Percentiles rank a stretch among this genome's conserved stretches.
Evolutionary conservation across 2,888 invertebrate genomes (phyloP).

Genomic region (Tiphia femorata): DNA sequence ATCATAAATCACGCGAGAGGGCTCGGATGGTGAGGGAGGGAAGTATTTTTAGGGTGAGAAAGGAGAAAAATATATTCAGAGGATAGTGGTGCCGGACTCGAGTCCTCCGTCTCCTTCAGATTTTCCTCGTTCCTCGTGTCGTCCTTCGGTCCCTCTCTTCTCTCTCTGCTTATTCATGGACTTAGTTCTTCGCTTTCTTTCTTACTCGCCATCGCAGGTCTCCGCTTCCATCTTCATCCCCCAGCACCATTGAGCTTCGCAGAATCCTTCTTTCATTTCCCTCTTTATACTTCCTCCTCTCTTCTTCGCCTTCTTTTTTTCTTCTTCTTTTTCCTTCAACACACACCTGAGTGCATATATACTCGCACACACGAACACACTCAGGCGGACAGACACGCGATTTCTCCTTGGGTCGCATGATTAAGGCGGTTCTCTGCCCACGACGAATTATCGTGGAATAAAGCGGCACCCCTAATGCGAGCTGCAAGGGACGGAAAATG

Average conservation of each 20-base stretch:
- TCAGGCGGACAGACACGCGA: too few relatives aligned
- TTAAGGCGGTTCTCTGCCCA: constrained; percentile 51
- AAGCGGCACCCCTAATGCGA: constrained; percentile 44
- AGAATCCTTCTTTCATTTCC: neutral
- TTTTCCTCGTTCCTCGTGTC: too few relatives aligned
- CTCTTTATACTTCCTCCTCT: neutral
- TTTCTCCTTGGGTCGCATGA: constrained; percentile 27
- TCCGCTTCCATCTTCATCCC: neutral
- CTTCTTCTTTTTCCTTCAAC: too few relatives aligned
- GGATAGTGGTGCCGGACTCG: neutral
- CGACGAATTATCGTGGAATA: constrained; percentile 54
- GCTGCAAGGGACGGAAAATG: constrained; percentile 32
- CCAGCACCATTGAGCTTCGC: neutral
- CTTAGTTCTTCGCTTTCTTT: neutral
- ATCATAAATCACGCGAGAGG: constrained; percentile 48
- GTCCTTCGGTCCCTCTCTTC: too few relatives aligned
- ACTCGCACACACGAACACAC: too few relatives aligned
- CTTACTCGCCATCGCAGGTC: neutral
- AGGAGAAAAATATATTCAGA: constrained; percentile 23
- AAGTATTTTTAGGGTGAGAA: neutral
- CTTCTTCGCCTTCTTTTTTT: neutral
- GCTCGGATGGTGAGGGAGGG: constrained; percentile 13
- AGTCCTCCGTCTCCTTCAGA: neutral
- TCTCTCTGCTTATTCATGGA: neutral
- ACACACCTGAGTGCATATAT: too few relatives aligned